A percentile compares a stretch with the other conserved stretches of the same genome.
Evolutionary conservation across 2,113 vertebrate genomes (phyloP).

Genomic region (Rattus norvegicus): GRCr8 NC_086020.1:191366501-191367000

Average conservation of each 20-base stretch:
- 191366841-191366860: conserved; percentile 32
- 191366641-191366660: not conserved
- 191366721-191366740: not conserved
- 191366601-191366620: too few species aligned
- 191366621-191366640: not conserved
- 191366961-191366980: conserved; percentile 64
- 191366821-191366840: not conserved
- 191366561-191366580: not conserved
- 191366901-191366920: conserved; percentile 65
- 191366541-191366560: too few species aligned
- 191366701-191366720: not conserved
- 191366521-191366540: not conserved
- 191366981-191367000: conserved; percentile 71
- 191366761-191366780: not conserved
- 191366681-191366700: not conserved
- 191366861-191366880: conserved; percentile 53
- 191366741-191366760: not conserved
- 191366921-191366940: conserved; percentile 60
- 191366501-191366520: not conserved
- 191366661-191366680: not conserved
- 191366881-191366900: conserved; percentile 64
- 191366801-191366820: not conserved
- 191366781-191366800: not conserved
- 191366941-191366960: conserved; percentile 73
- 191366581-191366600: not conserved